phyloP scores from a whole-genome alignment of 2,797 vertebrate species.

The Leptodactylus fallax region DNA sequence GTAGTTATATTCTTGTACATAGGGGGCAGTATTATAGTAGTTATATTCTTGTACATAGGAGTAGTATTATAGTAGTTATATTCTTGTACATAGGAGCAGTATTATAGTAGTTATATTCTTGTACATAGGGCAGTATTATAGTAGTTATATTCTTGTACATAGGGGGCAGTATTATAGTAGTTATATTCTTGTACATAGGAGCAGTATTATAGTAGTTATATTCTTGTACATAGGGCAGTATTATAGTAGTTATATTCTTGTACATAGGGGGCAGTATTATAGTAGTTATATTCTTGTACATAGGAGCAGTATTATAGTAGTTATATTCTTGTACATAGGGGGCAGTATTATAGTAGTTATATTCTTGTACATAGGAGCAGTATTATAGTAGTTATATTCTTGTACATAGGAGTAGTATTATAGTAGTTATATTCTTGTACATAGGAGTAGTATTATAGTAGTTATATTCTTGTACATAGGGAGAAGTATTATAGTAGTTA shows the following conservation, averaged over 20 bases:
- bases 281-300: neutral
- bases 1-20: constrained; percentile 4
- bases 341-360: too few relatives aligned
- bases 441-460: neutral
- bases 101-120: constrained; percentile 19
- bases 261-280: constrained; percentile 2
- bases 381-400: too few relatives aligned
- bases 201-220: neutral
- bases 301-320: too few relatives aligned
- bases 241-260: neutral
- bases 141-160: constrained; percentile 11
- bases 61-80: constrained; percentile 18
- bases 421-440: neutral
- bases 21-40: constrained; percentile 7
- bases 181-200: constrained; percentile 1
- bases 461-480: constrained; percentile 11
- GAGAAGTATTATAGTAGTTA: neutral
- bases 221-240: too few relatives aligned
- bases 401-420: neutral
- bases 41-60: constrained; percentile 5
- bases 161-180: neutral
- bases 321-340: too few relatives aligned
- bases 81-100: constrained; percentile 13
- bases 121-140: constrained; percentile 11
- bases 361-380: too few relatives aligned